Conservation (phyloP, 1,140 invertebrate species). For the Trinorchestia longiramus region DNA sequence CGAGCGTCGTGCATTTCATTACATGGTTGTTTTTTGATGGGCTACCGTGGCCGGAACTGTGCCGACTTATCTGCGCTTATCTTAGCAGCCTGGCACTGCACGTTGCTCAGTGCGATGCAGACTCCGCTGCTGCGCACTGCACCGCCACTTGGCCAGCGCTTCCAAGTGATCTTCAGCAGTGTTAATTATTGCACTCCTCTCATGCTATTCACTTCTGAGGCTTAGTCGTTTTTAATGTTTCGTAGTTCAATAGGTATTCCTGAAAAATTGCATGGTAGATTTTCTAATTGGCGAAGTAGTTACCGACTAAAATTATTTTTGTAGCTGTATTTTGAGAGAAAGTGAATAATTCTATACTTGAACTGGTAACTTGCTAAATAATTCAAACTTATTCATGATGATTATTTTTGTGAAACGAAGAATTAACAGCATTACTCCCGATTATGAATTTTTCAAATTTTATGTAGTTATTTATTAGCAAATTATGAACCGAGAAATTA, state of each 20-base stretch:
- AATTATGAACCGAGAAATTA: neutral
- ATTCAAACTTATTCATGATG: neutral
- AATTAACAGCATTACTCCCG: neutral
- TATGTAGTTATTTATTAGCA: neutral
- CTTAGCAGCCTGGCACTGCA: neutral
- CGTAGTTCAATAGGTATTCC: neutral
- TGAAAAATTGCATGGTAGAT: neutral
- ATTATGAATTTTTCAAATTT: neutral
- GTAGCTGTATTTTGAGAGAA: neutral
- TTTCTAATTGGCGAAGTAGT: neutral
- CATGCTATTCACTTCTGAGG: no score
- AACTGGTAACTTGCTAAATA: neutral
- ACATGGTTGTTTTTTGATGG: neutral
- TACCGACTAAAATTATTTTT: neutral
- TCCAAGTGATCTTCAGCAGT: neutral
- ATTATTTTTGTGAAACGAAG: neutral
- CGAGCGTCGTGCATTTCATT: neutral
- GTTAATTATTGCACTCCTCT: neutral
- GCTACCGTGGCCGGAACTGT: neutral
- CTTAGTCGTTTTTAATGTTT: no score
- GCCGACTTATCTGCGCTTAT: neutral
- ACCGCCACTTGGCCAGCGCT: neutral
- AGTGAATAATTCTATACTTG: neutral
- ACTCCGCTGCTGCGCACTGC: slow-evolving; percentile 2
- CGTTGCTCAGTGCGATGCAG: neutral